Evolutionary conservation across 1,140 invertebrate species (phyloP).

Genomic region (Mycetomoellerius zeteki): DNA sequence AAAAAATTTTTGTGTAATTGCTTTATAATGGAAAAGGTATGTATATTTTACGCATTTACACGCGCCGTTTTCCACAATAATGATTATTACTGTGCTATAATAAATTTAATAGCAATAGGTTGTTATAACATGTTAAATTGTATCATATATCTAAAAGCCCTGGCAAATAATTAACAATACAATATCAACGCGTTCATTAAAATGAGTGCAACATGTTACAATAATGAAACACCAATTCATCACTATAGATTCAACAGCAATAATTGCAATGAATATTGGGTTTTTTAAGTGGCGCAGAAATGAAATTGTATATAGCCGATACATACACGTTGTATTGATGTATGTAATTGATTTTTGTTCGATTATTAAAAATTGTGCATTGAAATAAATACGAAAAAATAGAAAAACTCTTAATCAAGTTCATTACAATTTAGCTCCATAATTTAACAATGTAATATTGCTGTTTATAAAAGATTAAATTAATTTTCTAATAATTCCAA

Average conservation of each 20-base stretch:
- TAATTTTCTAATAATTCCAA: conserved; percentile 1
- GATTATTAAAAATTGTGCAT: not conserved
- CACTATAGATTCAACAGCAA: not conserved
- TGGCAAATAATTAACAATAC: conserved; percentile 33
- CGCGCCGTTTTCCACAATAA: not conserved
- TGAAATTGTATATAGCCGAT: not conserved
- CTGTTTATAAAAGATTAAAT: not conserved
- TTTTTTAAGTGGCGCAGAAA: not conserved
- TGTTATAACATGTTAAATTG: not conserved
- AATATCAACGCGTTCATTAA: conserved; percentile 11
- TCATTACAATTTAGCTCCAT: not conserved
- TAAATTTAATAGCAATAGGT: not conserved
- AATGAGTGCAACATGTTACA: not conserved
- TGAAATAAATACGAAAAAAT: not conserved
- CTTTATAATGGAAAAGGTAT: not conserved
- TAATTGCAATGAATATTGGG: conserved; percentile 17
- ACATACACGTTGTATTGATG: not conserved
- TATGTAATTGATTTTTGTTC: conserved; percentile 11
- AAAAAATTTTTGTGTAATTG: not conserved
- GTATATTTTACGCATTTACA: not conserved
- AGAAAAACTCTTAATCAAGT: not conserved
- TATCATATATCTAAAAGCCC: not conserved
- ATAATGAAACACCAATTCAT: conserved; percentile 23
- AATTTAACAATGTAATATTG: conserved; percentile 9
- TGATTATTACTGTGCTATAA: not conserved